Base-by-base conservation (phyloP, 1,140 invertebrate genomes). In the Panagrolaimus sp. region DNA sequence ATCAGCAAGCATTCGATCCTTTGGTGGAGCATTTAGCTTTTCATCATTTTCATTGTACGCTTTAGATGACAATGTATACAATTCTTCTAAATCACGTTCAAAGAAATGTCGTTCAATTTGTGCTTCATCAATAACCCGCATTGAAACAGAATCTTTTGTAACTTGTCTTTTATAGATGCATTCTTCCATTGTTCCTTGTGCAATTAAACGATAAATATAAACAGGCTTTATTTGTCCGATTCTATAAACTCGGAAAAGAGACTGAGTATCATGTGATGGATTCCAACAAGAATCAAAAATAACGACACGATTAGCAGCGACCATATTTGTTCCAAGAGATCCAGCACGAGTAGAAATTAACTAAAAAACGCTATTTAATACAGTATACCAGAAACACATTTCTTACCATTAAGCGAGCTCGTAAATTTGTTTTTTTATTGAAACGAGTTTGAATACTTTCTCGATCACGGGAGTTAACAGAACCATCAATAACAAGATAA, bases 201-300 rank as follows among this genome's bases (percentile, higher is more conserved):
- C 58, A 17, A 55, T 26, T 2, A 71, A 8, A 68, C 96, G 88
- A 85, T 99, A 99, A 38, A 98, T 88, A 79, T 95, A 98, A 74
- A 94, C 95, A 0, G 93, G 91, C 82, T 98, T 98, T 67, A 88
- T 85, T 79, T 89, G 88, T 15, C 88, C 88, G 83, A 88, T 48
- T 7, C 75, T 65, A 62, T 96, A 98, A 28, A 95, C 90, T 73
- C 96, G 87, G 86, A 97, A 98, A 73, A 98, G 92, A 80, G 94
- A 94, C 86, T 99, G 96, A n/a, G 92, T 90, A 83, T 99, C 96
- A 81, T 95, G 90, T 0, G 92, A 92, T 6, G 95, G 95, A 87
- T 98, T 98, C 94, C 94, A 98, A 12, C 91, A 94, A 1, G 93
- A 93, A 85, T 98, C 95, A 84, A 98, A 96, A 62, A 98, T 92